A percentile compares a stretch with the other conserved stretches of the same genome.
phyloP scores from a whole-genome alignment of 2,888 invertebrate species.

The Pantelozetes paolii region DNA sequence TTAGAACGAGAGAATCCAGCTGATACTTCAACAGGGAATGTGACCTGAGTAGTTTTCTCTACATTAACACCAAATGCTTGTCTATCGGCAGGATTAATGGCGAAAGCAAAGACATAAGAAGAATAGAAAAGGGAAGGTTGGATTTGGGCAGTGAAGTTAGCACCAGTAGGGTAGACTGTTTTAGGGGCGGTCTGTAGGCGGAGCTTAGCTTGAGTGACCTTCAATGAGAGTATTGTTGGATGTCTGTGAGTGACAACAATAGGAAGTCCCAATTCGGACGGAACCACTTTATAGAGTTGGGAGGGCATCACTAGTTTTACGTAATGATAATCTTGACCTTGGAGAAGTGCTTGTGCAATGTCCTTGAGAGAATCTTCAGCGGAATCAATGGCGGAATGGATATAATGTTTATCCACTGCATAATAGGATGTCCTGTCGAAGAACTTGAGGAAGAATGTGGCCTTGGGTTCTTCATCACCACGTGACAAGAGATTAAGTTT shows the following conservation, averaged over 20 bases:
- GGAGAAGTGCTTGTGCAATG: neutral
- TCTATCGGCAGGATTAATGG: constrained; percentile 36
- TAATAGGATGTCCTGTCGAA: constrained; percentile 44
- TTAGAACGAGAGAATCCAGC: constrained; percentile 40
- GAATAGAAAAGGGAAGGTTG: constrained; percentile 42
- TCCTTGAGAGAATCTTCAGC: constrained; percentile 37
- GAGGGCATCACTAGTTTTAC: constrained; percentile 45
- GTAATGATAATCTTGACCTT: constrained; percentile 41
- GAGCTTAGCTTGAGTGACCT: constrained; percentile 38
- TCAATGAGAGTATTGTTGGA: constrained; percentile 44
- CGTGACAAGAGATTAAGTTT: constrained; percentile 26
- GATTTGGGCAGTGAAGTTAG: constrained; percentile 39
- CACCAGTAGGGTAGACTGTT: constrained; percentile 34
- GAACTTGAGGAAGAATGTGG: constrained; percentile 43
- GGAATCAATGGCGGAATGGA: constrained; percentile 36
- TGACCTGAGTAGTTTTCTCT: constrained; percentile 46
- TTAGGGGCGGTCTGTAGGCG: constrained; percentile 21
- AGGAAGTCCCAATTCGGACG: constrained; percentile 44
- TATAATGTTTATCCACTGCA: constrained; percentile 41
- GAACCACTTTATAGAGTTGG: constrained; percentile 40
- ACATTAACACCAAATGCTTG: constrained; percentile 48
- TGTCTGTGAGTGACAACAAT: constrained; percentile 44
- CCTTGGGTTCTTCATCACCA: constrained; percentile 41
- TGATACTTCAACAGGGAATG: constrained; percentile 48
- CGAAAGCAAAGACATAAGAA: constrained; percentile 32